phyloP scores from a whole-genome alignment of 2,888 invertebrate species.

The Netelia inedita region DNA sequence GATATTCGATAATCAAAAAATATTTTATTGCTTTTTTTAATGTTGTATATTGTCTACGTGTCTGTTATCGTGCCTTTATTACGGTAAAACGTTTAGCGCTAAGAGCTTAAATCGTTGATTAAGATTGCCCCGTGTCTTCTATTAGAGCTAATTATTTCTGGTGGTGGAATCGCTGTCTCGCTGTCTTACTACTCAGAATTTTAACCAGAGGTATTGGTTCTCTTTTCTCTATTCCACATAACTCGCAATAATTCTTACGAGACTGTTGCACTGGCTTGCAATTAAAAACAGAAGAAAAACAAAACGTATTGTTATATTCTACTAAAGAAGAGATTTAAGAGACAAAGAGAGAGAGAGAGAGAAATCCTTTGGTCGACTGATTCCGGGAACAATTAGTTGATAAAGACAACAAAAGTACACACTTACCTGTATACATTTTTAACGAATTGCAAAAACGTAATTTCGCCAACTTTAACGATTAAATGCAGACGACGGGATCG shows the following conservation, averaged over 20 bases:
- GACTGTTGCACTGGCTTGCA: background rate
- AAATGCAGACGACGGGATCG: background rate
- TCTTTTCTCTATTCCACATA: background rate
- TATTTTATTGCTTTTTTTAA: background rate
- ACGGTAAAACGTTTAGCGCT: slow-evolving; percentile 5
- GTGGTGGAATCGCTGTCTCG: background rate
- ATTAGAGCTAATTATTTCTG: background rate
- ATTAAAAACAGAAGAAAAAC: background rate
- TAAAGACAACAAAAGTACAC: slow-evolving; percentile 2
- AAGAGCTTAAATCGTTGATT: slow-evolving; percentile 21
- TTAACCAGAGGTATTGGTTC: background rate
- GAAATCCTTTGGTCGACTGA: background rate
- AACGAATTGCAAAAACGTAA: background rate
- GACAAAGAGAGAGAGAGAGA: background rate
- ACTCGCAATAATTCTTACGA: background rate
- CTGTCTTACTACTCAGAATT: background rate
- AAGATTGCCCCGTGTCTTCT: background rate
- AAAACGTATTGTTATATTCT: background rate
- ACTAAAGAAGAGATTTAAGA: background rate
- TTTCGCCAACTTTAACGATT: slow-evolving; percentile 13
- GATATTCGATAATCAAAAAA: slow-evolving; percentile 25
- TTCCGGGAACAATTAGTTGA: background rate
- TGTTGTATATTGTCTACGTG: background rate
- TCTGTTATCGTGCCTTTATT: slow-evolving; percentile 31
- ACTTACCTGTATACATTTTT: slow-evolving; percentile 27